A percentile compares a stretch with the other conserved stretches of the same genome.
These are phyloP conservation scores for Eurosta solidaginis DNA, from an alignment of 1,140 invertebrate species.

Conservation along the genomic window DNA sequence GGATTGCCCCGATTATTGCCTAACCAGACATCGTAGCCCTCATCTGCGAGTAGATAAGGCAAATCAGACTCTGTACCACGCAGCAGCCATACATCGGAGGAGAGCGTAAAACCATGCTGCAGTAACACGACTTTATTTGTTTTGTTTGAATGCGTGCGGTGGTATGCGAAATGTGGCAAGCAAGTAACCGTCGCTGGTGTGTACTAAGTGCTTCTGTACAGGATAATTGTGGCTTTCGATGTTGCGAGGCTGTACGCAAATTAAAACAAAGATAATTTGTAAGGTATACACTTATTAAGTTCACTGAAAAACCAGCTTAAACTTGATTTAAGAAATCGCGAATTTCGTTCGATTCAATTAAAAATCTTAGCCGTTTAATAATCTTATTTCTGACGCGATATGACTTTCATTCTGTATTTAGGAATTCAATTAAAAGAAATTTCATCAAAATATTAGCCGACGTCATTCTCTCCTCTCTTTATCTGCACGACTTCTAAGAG, in stretches of 20 bases:
- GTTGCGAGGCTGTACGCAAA: constrained; percentile 39
- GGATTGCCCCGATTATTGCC: constrained; percentile 69
- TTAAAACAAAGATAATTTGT: too few relatives aligned
- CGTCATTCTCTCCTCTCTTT: too few relatives aligned
- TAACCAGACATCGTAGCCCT: constrained; percentile 66
- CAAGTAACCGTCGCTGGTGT: constrained; percentile 68
- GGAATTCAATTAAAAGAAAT: too few relatives aligned
- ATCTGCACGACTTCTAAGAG: too few relatives aligned
- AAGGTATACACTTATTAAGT: too few relatives aligned
- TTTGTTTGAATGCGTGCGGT: constrained; percentile 37
- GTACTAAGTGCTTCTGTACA: constrained; percentile 53
- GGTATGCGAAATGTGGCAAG: constrained; percentile 66
- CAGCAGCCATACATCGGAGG: constrained; percentile 47
- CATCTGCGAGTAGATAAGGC: constrained; percentile 46
- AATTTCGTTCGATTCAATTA: too few relatives aligned
- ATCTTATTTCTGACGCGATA: too few relatives aligned
- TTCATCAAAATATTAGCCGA: too few relatives aligned
- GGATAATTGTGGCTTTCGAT: constrained; percentile 52
- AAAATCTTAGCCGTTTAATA: too few relatives aligned
- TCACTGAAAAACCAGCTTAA: too few relatives aligned
- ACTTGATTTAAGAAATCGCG: too few relatives aligned
- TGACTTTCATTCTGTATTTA: too few relatives aligned
- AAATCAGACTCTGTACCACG: constrained; percentile 42
- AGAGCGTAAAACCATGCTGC: constrained; percentile 46
- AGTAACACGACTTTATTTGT: constrained; percentile 39